Evolutionary conservation across 2,113 vertebrate genomes (phyloP).

Genomic region (Picathartes gymnocephalus): DNA sequence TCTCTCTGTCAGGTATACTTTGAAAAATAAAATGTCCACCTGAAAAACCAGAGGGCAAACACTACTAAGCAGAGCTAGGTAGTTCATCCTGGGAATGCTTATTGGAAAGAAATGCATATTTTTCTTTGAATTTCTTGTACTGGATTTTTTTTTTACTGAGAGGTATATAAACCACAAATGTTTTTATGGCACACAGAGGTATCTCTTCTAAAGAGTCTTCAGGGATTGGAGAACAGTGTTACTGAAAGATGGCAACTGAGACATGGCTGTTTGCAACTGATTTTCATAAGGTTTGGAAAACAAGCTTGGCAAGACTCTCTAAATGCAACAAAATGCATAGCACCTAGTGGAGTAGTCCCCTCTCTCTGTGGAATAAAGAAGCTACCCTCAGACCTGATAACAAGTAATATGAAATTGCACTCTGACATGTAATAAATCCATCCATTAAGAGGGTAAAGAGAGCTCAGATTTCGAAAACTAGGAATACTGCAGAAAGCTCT

Average conservation of each 20-base stretch:
- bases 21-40: neutral
- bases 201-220: neutral
- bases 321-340: neutral
- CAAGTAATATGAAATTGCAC: neutral
- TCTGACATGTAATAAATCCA: slow-evolving; percentile 3
- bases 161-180: neutral
- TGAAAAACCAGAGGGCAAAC: neutral
- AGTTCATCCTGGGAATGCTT: neutral
- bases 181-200: neutral
- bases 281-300: neutral
- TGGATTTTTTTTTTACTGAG: neutral
- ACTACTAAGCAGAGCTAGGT: neutral
- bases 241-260: neutral
- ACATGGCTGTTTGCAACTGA: neutral
- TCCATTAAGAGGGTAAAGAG: neutral
- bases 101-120: neutral
- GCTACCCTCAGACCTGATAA: neutral
- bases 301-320: neutral
- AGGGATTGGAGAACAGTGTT: neutral
- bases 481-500: neutral
- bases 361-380: neutral
- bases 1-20: neutral
- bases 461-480: neutral
- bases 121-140: neutral
- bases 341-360: neutral